phyloP scores from a whole-genome alignment of 2,113 vertebrate species.

The Hypocryptadius cinnamomeus region DNA sequence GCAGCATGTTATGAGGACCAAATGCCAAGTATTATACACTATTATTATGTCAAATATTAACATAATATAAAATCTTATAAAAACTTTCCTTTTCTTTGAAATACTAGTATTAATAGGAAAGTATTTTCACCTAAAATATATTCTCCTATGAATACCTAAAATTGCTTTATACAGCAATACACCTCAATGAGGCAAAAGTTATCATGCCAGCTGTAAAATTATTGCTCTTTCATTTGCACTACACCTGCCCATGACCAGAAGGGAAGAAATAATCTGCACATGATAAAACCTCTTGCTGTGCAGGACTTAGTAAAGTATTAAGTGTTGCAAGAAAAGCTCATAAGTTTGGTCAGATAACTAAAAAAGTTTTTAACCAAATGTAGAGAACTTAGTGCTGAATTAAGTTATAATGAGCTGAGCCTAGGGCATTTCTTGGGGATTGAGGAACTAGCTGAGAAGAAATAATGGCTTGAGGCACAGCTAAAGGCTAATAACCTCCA shows the following conservation, averaged over 20 bases:
- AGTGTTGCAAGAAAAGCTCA: neutral
- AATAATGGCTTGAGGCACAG: conserved; percentile 33
- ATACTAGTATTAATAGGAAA: neutral
- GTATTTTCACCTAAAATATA: neutral
- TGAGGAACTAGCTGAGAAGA: neutral
- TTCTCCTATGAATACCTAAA: neutral
- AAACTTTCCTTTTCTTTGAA: neutral
- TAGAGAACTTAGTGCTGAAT: neutral
- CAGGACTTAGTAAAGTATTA: neutral
- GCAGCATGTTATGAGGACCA: neutral
- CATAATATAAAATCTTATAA: neutral
- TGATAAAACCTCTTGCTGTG: neutral
- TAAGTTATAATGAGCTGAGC: conserved; percentile 2
- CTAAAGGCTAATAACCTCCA: conserved; percentile 28
- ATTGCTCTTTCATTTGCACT: neutral
- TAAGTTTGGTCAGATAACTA: neutral
- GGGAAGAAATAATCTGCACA: neutral
- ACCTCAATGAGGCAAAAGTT: neutral
- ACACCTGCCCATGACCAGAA: neutral
- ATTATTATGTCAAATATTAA: neutral
- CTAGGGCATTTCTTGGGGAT: conserved; percentile 5
- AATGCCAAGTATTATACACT: neutral
- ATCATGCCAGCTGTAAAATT: neutral
- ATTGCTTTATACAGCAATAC: neutral
- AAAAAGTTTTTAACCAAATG: neutral